Evolutionary conservation across 64 coral and sea anemone species (phyloP), one percentile per base, ranked within the genome.

Genomic region (Pocillopora damicornis): DNA sequence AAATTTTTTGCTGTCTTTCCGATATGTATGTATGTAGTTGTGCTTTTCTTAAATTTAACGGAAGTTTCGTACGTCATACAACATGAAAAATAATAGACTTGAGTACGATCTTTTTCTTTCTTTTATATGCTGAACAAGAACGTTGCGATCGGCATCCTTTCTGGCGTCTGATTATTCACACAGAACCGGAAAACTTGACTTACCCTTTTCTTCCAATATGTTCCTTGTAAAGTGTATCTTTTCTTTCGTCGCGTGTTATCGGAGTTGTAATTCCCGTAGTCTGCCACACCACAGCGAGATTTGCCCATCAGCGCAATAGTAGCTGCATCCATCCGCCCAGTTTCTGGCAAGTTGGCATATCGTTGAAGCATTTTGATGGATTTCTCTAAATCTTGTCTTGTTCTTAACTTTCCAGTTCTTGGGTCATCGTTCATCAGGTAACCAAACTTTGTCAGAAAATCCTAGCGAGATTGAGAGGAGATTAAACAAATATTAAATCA

Each of bases 181-280:
- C 42, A 51, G 42, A 51, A 51, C 7, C 42, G 7, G 42, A 51
- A 51, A 51, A 51, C 42, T 30, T 71, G 2, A 35, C 63, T 63
- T 87, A 99, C 97, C 74, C 91, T 93, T 65, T 99, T 99, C 37
- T 95, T 86, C 97, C 97, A 99, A 11, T 65, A 60, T 6, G 87
- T 88, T 22, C 97, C 97, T 74, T 99, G 93, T 9, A 99, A 58
- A 60, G 83, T 80, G 58, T 89, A 95, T 75, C 97, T 76, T 61
- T 87, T 67, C 58, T 86, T 90, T 94, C 95, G 80, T 25, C 91
- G 82, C 13, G 77, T 42, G 9, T 88, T 88, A 59, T 95, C 90
- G n/a, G 91, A 15, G 5, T 67, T 86, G 1, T 51, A 51, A 51
- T 51, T 51, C 42, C 93, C 90, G 64, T 88, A 77, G 35, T 99